Percentiles rank a stretch among this genome's conserved stretches.
phyloP scores from a whole-genome alignment of 2,888 invertebrate genomes.

The Tipula lateralis region DNA sequence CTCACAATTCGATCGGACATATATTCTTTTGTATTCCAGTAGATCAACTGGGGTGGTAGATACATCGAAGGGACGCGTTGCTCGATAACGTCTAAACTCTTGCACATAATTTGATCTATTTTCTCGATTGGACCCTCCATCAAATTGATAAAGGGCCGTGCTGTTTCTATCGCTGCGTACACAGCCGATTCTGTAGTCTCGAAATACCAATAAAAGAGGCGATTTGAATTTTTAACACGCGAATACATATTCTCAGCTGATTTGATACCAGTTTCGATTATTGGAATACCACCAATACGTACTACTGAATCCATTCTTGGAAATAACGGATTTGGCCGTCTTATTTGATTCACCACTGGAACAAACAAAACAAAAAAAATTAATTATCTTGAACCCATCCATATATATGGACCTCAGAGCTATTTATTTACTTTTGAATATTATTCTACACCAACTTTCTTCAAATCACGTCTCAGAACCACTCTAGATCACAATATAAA shows the following conservation, averaged over 20 bases:
- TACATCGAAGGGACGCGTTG: slow-evolving; percentile 75
- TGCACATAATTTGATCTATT: slow-evolving; percentile 72
- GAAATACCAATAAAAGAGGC: slow-evolving; percentile 69
- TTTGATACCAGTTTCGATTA: slow-evolving; percentile 72
- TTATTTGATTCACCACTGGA: slow-evolving; percentile 33
- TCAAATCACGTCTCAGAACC: background rate
- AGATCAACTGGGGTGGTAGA: slow-evolving; percentile 80
- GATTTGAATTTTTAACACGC: slow-evolving; percentile 71
- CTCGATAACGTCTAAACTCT: slow-evolving; percentile 80
- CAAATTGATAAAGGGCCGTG: slow-evolving; percentile 67
- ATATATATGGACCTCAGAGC: background rate
- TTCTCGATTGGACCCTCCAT: slow-evolving; percentile 67
- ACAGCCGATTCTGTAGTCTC: slow-evolving; percentile 70
- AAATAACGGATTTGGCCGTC: slow-evolving; percentile 39
- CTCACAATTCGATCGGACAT: slow-evolving; percentile 60
- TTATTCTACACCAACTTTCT: background rate
- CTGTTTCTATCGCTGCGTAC: slow-evolving; percentile 64
- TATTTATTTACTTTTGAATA: background rate
- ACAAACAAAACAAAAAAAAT: background rate
- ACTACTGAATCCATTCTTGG: slow-evolving; percentile 67
- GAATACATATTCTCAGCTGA: slow-evolving; percentile 70
- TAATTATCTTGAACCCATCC: background rate
- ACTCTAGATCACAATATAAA: background rate
- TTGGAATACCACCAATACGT: slow-evolving; percentile 71
- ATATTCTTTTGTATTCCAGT: slow-evolving; percentile 72